Base-by-base conservation (phyloP, 2,888 invertebrate genomes). In the Chromoteleia sp. region DNA sequence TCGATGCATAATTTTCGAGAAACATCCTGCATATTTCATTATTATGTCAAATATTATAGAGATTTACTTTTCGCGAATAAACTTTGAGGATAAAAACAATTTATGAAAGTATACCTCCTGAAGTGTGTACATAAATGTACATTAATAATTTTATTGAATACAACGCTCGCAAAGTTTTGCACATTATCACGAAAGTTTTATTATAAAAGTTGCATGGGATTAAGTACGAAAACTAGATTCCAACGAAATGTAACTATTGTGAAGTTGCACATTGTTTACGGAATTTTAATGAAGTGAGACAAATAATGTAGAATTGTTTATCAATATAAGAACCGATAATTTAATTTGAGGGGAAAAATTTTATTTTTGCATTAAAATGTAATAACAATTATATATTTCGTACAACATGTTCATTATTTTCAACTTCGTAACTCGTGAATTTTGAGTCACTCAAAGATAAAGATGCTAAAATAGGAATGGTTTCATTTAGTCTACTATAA, bases 401-500 rank as follows among this genome's bases (percentile, higher is more conserved):
- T 6, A 12, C 17, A n/a, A 17, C 25, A 52, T 67, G 67, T 75
- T 41, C 17, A 68, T 43, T 68, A 48, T 59, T 33, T 21, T 33
- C 12, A 12, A 43, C 39, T 43, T 61, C 54, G 76, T 45, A 19
- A 52, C 61, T 58, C 39, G 45, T 41, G 58, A 30, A 67, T 67
- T 75, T 67, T 75, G 75, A 75, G 58, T 75, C 75, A 75, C 41
- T 36, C 41, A 48, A 30, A 67, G 58, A 75, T 67, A 75, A 75
- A 75, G 75, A 67, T 75, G 67, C 75, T 75, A 75, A 75, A 75
- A 59, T 75, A 75, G 75, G 75, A 75, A 48, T 67, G 58, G 75
- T 75, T 75, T 75, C 75, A 59, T 48, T 75, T 52, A 52, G 65
- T 58, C 65, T 48, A 75, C 58, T 41, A 33, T 75, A 67, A 75